Percentiles rank a stretch among this genome's conserved stretches.
phyloP scores from a whole-genome alignment of 2,888 invertebrate genomes.

The Aleiodes alternator region DNA sequence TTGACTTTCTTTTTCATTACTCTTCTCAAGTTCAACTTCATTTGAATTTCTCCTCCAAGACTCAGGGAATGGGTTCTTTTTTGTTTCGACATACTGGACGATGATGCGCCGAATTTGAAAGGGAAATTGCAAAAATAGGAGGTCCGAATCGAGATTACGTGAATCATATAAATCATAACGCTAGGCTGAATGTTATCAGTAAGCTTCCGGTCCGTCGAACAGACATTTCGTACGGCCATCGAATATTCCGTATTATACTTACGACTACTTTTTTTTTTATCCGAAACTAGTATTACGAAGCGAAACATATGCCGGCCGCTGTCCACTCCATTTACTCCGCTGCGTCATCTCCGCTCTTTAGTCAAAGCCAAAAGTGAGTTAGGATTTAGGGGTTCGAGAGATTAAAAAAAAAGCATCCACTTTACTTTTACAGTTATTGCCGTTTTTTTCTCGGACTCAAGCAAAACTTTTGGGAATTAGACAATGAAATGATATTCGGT shows the following conservation, averaged over 20 bases:
- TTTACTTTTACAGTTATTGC: slow-evolving; percentile 20
- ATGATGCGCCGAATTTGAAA: not conserved
- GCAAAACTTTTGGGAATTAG: slow-evolving; percentile 8
- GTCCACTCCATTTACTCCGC: slow-evolving; percentile 75
- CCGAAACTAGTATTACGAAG: slow-evolving; percentile 38
- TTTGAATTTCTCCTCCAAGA: too few relatives aligned
- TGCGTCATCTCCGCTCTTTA: slow-evolving; percentile 61
- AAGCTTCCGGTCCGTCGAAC: slow-evolving; percentile 71
- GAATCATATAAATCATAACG: slow-evolving; percentile 68
- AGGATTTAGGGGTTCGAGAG: slow-evolving; percentile 8
- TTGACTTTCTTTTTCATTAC: too few relatives aligned
- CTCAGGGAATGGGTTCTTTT: too few relatives aligned
- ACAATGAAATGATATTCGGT: slow-evolving; percentile 31
- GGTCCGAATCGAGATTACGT: slow-evolving; percentile 64
- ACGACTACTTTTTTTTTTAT: slow-evolving; percentile 4
- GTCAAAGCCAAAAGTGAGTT: slow-evolving; percentile 14
- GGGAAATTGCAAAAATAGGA: not conserved
- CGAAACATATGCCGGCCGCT: slow-evolving; percentile 75
- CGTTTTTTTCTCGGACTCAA: not conserved
- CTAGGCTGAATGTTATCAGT: slow-evolving; percentile 72
- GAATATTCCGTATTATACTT: slow-evolving; percentile 52
- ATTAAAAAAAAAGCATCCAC: slow-evolving; percentile 17
- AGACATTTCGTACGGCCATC: slow-evolving; percentile 61
- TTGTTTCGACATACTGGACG: not conserved
- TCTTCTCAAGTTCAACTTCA: too few relatives aligned